These are phyloP conservation scores for Chrysina gloriosa DNA, from an alignment of 2,888 invertebrate genomes.

Conservation along the genomic window DNA sequence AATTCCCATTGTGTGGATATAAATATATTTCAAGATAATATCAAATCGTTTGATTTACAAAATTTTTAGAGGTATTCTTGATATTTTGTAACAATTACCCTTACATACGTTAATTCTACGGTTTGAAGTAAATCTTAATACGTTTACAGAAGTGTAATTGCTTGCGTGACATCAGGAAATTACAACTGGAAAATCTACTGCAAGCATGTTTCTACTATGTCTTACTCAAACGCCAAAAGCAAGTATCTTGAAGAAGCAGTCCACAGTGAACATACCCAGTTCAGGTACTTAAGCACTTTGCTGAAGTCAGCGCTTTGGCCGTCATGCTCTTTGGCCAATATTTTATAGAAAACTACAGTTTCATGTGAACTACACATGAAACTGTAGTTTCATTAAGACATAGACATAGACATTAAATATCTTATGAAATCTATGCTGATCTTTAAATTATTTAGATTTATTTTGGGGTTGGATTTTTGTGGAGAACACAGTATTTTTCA, in stretches of 20 bases:
- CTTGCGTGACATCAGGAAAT: constrained; percentile 23
- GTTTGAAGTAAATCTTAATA: neutral
- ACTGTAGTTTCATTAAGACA: too few species aligned
- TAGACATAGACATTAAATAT: constrained; percentile 12
- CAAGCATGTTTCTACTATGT: constrained; percentile 46
- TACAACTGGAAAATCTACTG: constrained; percentile 38
- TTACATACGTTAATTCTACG: neutral
- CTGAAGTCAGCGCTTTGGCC: constrained; percentile 92
- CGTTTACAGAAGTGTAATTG: constrained; percentile 28
- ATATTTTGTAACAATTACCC: constrained; percentile 31
- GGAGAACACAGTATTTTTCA: constrained; percentile 3
- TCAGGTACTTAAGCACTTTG: constrained; percentile 94
- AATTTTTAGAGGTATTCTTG: constrained; percentile 7
- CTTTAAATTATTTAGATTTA: neutral
- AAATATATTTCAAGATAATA: constrained; percentile 10
- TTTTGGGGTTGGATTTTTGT: constrained; percentile 28
- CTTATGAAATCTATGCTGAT: neutral
- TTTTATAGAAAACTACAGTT: constrained; percentile 38
- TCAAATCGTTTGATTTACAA: constrained; percentile 4
- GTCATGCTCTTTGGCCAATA: constrained; percentile 79
- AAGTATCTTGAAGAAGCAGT: constrained; percentile 99
- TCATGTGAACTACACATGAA: too few species aligned
- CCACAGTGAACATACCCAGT: constrained; percentile 99
- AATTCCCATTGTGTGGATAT: constrained; percentile 8
- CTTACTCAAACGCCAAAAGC: constrained; percentile 99